Base-by-base conservation (phyloP, 1,140 invertebrate species). In the Panagrolaimus sp. region DNA sequence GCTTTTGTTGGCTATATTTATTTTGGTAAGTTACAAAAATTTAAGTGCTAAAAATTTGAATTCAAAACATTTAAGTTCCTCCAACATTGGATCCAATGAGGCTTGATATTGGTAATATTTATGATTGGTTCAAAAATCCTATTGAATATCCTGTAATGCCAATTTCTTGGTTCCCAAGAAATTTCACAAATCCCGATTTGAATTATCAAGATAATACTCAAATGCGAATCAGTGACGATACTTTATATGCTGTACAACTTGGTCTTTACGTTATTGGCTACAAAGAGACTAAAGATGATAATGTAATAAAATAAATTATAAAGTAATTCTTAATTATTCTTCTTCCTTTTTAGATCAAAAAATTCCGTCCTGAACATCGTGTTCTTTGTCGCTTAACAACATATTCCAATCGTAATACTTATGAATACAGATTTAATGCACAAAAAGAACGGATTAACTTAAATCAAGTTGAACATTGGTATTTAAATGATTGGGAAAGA, bases 81-180 rank as follows among this genome's bases (percentile, higher is more conserved):
- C 80, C 80, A 63, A 82, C 80, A 57, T 64, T 82, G n/a, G 80
- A 82, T 75, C 80, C 80, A 13, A 83, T 83, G 81, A 70, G 80
- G 27, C 65, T 82, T 23, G 81, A 83, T 65, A 83, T 82, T 67
- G 80, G 81, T 27, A 83, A 82, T 73, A 67, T 82, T 14, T 83
- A 83, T 45, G 79, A 83, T 65, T 82, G 81, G 81, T 82, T 78
- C 72, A 82, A 83, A 64, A 82, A 83, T 63, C 80, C 80, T 5
- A 61, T 83, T 43, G 63, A 68, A 23, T 65, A 31, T n/a, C 44
- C 77, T 16, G 72, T 71, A 47, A 82, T 82, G 80, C 81, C 81
- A 11, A 68, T 82, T 51, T 68, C 75, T 7, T 82, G 80, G 80
- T 82, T 68, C 53, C 81, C 80, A 9, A 67, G 80, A 47, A 82